phyloP scores from a whole-genome alignment of 2,888 invertebrate species.

The Slavum lentiscoides region DNA sequence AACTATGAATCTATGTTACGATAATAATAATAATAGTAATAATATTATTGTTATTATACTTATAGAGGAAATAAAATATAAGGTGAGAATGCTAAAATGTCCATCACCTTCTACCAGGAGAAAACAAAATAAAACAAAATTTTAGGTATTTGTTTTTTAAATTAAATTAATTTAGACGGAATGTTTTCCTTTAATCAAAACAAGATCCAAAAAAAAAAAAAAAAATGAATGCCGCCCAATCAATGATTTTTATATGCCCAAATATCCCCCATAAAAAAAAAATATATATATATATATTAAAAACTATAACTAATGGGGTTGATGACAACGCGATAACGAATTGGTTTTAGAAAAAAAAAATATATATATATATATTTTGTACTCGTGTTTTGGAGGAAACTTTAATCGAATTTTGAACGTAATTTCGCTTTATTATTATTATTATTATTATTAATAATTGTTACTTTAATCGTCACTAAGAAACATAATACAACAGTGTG shows the following conservation, averaged over 20 bases:
- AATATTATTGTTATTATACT: background rate
- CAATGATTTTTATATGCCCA: conserved; percentile 44
- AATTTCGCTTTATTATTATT: background rate
- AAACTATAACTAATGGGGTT: conserved; percentile 34
- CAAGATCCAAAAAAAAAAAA: conserved; percentile 7
- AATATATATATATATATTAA: background rate
- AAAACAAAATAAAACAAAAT: conserved; percentile 29
- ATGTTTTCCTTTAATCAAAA: conserved; percentile 37
- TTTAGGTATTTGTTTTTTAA: conserved; percentile 39
- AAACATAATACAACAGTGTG: conserved; percentile 1
- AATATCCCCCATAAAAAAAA: conserved; percentile 32
- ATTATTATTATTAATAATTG: background rate
- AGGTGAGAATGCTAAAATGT: conserved; percentile 41
- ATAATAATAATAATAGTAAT: conserved; percentile 6
- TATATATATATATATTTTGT: conserved; percentile 27
- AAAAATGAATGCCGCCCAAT: conserved; percentile 39
- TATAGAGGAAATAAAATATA: conserved; percentile 46
- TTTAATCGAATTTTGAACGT: conserved; percentile 7
- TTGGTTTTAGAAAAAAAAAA: conserved; percentile 29
- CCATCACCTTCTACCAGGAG: conserved; percentile 50
- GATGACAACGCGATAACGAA: conserved; percentile 10
- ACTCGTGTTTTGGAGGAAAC: conserved; percentile 43
- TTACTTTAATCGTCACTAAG: conserved; percentile 5
- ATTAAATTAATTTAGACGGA: conserved; percentile 46
- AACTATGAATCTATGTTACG: conserved; percentile 43